phyloP scores from a whole-genome alignment of 2,888 invertebrate species.

The Diarsia dahlii region DNA sequence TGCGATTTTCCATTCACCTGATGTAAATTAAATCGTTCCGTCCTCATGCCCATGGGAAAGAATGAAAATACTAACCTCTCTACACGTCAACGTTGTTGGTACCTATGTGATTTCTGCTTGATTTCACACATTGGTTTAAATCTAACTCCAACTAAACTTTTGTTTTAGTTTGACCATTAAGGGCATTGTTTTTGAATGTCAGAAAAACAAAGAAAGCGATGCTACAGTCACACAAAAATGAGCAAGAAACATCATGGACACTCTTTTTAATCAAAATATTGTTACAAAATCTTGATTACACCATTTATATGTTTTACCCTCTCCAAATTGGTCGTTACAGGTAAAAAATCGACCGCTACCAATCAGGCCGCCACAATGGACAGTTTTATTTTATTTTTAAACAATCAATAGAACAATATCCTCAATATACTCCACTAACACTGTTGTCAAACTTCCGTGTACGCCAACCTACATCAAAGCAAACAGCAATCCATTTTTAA shows the following conservation, averaged over 20 bases:
- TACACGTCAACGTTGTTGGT: neutral
- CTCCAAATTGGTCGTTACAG: neutral
- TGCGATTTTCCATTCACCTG: neutral
- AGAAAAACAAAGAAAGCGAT: no score
- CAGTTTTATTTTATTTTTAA: neutral
- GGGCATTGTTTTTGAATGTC: no score
- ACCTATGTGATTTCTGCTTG: neutral
- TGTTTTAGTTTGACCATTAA: no score
- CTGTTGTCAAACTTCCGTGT: neutral
- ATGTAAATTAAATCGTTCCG: neutral
- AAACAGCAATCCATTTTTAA: constrained; percentile 39
- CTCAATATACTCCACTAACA: neutral
- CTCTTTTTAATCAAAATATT: no score
- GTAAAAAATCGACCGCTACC: neutral
- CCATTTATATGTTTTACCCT: no score
- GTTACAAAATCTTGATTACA: no score
- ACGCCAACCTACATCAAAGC: constrained; percentile 7
- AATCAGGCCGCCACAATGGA: neutral
- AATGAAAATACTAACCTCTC: neutral
- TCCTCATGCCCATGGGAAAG: no score
- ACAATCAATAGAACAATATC: neutral
- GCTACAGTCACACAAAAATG: no score
- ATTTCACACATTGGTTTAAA: neutral
- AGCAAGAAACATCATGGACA: no score
- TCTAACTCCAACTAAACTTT: no score